Evolutionary conservation across 37 sponge, comb jelly and placozoan genomes (phyloP).

Genomic region (Hexactinellida sp.): DNA sequence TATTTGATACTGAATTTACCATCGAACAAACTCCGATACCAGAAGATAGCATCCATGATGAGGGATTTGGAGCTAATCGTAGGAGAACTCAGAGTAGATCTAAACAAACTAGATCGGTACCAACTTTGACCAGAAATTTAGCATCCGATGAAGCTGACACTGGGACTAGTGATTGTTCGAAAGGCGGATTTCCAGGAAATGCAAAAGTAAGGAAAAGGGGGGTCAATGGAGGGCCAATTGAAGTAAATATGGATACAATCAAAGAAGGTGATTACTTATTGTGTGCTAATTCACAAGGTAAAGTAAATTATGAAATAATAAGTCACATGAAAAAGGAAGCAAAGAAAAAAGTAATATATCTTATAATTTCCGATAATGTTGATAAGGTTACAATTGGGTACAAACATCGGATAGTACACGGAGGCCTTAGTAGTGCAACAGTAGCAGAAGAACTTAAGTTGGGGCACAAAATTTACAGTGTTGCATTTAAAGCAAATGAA

Average conservation of each 20-base stretch:
- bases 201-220: neutral
- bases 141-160: neutral
- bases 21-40: neutral
- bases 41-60: neutral
- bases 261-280: neutral
- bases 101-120: neutral
- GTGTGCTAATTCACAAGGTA: neutral
- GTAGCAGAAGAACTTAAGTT: neutral
- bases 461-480: neutral
- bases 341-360: neutral
- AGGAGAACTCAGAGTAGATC: neutral
- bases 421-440: neutral
- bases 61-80: neutral
- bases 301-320: neutral
- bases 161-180: neutral
- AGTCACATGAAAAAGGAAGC: neutral
- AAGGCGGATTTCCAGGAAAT: conserved; percentile 1
- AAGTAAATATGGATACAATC: neutral
- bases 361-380: neutral
- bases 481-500: neutral
- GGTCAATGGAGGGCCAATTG: neutral
- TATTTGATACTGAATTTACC: neutral
- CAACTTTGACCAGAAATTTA: neutral
- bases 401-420: neutral
- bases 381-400: neutral